Percentiles rank a stretch among this genome's conserved stretches.
phyloP scores from a whole-genome alignment of 2,113 vertebrate genomes.

The Plectropomus leopardus region DNA sequence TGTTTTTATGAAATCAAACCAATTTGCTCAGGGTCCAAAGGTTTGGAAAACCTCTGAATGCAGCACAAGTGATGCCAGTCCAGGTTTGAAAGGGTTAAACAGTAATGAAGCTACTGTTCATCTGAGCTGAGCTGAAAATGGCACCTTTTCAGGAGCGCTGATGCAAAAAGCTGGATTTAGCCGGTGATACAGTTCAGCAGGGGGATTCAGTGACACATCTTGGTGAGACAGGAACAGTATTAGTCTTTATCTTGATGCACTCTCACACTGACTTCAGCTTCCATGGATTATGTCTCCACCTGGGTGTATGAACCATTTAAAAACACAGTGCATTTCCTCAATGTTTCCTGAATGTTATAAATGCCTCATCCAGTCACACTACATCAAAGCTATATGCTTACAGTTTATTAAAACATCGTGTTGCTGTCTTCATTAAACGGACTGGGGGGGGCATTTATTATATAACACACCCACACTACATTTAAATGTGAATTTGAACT shows the following conservation, averaged over 20 bases:
- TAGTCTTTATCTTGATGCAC: neutral
- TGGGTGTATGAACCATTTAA: neutral
- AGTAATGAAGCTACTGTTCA: neutral
- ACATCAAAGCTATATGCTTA: too few relatives aligned
- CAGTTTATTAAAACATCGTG: neutral
- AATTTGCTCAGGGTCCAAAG: too few relatives aligned
- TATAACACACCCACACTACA: neutral
- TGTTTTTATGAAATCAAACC: too few relatives aligned
- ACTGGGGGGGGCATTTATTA: neutral
- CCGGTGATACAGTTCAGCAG: neutral
- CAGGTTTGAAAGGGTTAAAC: too few relatives aligned
- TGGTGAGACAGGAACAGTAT: neutral
- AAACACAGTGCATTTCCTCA: neutral
- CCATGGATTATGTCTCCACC: neutral
- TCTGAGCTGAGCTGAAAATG: neutral
- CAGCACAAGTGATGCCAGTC: too few relatives aligned
- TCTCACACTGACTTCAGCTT: neutral
- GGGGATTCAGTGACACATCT: neutral
- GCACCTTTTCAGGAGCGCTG: neutral
- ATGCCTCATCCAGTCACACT: neutral
- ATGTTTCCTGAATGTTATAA: neutral
- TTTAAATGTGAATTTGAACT: neutral
- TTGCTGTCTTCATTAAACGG: neutral
- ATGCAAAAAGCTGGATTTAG: neutral
- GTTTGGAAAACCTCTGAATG: too few relatives aligned